Conservation (phyloP, 1,140 invertebrate genomes). For the Caerostris extrusa region DNA sequence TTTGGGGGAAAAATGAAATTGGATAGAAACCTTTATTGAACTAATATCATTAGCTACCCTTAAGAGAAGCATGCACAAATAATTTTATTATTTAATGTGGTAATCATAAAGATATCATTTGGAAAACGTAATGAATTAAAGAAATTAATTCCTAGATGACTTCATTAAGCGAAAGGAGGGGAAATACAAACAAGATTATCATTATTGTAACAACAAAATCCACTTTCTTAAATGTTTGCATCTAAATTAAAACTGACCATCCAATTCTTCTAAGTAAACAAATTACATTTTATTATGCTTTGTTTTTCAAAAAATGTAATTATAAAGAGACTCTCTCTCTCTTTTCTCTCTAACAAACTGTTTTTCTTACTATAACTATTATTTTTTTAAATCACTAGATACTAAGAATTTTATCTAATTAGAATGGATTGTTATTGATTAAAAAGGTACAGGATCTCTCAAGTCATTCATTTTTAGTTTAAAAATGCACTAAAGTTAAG, state of each 20-base stretch:
- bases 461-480: background rate
- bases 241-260: background rate
- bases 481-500: background rate
- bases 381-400: background rate
- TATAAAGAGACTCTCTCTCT: background rate
- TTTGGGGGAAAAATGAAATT: background rate
- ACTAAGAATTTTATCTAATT: background rate
- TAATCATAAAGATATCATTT: background rate
- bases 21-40: background rate
- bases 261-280: background rate
- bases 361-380: background rate
- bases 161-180: background rate
- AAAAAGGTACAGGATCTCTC: background rate
- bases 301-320: background rate
- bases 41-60: background rate
- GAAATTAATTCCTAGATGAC: background rate
- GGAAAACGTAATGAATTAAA: background rate
- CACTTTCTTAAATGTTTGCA: background rate
- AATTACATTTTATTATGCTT: background rate
- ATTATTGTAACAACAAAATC: background rate
- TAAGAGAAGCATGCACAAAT: background rate
- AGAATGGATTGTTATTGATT: background rate
- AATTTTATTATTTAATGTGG: background rate
- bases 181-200: background rate
- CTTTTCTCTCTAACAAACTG: background rate